Percentiles rank a stretch among this genome's conserved stretches.
Conservation (phyloP, 1,140 invertebrate species). For the Ephestia elutella region DNA sequence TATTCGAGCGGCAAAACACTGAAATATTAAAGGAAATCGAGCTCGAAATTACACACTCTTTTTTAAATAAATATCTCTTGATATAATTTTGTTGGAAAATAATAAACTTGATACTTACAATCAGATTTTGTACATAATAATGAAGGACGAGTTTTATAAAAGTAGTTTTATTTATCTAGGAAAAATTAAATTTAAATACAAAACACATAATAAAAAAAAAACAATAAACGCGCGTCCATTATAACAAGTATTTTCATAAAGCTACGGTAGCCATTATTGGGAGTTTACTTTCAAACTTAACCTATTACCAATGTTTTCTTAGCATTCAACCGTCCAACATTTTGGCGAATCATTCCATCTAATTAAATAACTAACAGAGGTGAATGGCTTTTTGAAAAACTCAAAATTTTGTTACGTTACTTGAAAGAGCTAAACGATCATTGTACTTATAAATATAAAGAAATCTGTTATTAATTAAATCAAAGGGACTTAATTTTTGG, state of each 20-base stretch:
- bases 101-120: no score
- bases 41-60: not conserved
- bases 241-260: not conserved
- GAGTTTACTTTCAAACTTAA: constrained; percentile 40
- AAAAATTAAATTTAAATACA: no score
- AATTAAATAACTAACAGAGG: constrained; percentile 38
- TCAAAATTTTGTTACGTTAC: not conserved
- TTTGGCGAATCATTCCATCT: constrained; percentile 48
- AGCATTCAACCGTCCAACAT: constrained; percentile 15
- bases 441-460: not conserved
- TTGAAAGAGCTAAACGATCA: not conserved
- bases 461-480: no score
- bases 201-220: no score
- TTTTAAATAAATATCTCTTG: no score
- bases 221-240: not conserved
- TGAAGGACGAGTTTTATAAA: no score
- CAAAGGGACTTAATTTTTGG: no score
- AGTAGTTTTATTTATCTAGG: no score
- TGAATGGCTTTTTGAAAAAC: not conserved
- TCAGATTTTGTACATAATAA: no score
- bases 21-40: not conserved
- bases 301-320: constrained; percentile 45
- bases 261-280: constrained; percentile 6
- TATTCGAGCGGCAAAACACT: not conserved
- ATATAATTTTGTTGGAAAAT: no score